These are phyloP conservation scores for Mesoclemmys tuberculata DNA, from an alignment of 2,113 vertebrate species.

Conservation along the genomic window DNA sequence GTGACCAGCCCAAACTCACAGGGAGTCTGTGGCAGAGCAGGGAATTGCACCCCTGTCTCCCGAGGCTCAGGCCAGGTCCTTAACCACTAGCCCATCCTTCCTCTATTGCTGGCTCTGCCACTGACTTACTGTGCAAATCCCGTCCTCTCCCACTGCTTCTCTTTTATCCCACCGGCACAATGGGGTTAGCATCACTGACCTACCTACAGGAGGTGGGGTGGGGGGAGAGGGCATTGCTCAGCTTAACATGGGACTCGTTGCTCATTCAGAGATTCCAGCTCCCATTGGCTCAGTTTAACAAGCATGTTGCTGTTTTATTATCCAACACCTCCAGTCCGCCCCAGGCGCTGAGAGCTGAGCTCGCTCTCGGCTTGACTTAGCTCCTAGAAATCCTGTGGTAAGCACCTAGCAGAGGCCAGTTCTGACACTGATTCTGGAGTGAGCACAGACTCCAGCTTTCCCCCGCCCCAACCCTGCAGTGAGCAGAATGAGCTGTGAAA, in stretches of 20 bases:
- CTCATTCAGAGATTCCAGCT: neutral
- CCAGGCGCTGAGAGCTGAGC: neutral
- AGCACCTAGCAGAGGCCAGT: neutral
- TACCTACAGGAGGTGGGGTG: neutral
- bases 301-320: neutral
- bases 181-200: fast-evolving
- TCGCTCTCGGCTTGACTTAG: neutral
- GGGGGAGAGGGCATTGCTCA: neutral
- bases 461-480: neutral
- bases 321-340: neutral
- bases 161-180: neutral
- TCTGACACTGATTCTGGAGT: neutral
- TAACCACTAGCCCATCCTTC: neutral
- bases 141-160: neutral
- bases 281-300: neutral
- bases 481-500: neutral
- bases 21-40: neutral
- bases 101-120: neutral
- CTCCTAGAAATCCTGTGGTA: neutral
- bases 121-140: neutral
- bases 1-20: neutral
- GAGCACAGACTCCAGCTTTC: neutral
- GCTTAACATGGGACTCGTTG: neutral
- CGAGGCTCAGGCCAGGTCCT: neutral
- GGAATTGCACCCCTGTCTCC: neutral